Evolutionary conservation across 2,113 vertebrate species (phyloP).

Genomic region (Otis tarda): DNA sequence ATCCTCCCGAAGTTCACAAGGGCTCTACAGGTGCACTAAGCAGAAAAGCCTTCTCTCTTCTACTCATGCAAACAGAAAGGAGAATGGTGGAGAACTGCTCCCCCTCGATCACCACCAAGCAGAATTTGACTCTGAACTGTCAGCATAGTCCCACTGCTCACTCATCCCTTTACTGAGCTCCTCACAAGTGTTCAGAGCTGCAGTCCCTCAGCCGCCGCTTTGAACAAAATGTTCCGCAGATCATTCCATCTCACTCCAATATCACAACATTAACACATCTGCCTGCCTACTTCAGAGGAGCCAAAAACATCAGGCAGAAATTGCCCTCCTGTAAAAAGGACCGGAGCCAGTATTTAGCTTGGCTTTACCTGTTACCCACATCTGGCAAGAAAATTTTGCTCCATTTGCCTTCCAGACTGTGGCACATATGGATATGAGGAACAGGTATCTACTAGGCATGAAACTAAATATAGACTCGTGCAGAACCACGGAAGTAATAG

Average conservation of each 20-base stretch:
- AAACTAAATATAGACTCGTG: not conserved
- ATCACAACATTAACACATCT: not conserved
- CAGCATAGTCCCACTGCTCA: not conserved
- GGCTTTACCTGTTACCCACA: constrained; percentile 9
- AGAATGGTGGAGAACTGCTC: not conserved
- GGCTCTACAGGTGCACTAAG: not conserved
- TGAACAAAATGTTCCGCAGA: constrained; percentile 48
- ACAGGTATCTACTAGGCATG: not conserved
- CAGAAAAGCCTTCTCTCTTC: not conserved
- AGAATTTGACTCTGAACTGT: not conserved
- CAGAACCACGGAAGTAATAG: not conserved
- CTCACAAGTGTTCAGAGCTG: not conserved
- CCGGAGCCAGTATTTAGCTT: constrained; percentile 27
- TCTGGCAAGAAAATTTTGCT: constrained; percentile 9
- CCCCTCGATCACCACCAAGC: not conserved
- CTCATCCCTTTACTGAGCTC: not conserved
- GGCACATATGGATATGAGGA: not conserved
- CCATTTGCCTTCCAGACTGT: not conserved
- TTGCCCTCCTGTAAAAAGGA: not conserved
- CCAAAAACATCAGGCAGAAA: constrained; percentile 46
- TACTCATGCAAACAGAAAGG: not conserved
- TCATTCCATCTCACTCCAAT: not conserved
- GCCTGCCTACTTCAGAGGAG: not conserved
- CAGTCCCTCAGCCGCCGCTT: not conserved
- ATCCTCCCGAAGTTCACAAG: not conserved